Evolutionary conservation across 2,113 vertebrate genomes (phyloP).

Genomic region (Columba livia): DNA sequence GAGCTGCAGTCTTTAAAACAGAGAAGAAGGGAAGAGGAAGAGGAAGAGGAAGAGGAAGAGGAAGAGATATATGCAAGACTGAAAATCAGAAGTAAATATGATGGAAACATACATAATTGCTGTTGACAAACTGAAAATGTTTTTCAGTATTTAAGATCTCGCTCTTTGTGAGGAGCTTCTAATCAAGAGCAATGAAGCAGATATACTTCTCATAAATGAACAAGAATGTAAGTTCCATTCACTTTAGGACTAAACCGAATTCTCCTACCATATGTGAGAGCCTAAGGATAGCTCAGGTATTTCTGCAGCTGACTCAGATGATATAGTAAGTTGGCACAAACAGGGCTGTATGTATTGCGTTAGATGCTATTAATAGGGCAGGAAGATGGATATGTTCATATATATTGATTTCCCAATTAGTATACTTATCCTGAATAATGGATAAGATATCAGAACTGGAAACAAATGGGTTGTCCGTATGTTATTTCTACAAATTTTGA

Average conservation of each 20-base stretch:
- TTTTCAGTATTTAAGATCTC: background rate
- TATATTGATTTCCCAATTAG: background rate
- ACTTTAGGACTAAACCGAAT: background rate
- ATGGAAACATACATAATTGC: background rate
- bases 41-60: no score
- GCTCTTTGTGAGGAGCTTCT: background rate
- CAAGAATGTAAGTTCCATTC: background rate
- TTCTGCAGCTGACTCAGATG: background rate
- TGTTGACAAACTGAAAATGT: background rate
- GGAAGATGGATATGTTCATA: background rate
- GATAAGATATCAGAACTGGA: background rate
- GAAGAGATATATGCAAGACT: background rate
- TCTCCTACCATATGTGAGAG: background rate
- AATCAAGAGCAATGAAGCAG: background rate
- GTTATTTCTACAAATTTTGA: background rate
- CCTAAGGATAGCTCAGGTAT: background rate
- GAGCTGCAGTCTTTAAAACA: background rate
- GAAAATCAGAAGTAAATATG: background rate
- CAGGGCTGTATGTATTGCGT: rapidly evolving
- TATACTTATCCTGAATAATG: background rate
- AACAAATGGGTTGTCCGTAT: background rate
- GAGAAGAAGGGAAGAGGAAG: background rate
- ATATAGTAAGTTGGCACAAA: background rate
- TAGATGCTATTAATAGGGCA: background rate
- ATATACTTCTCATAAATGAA: background rate